These are phyloP conservation scores for Drosophila ironensis DNA, from an alignment of 1,140 invertebrate genomes.

Conservation along the genomic window DNA sequence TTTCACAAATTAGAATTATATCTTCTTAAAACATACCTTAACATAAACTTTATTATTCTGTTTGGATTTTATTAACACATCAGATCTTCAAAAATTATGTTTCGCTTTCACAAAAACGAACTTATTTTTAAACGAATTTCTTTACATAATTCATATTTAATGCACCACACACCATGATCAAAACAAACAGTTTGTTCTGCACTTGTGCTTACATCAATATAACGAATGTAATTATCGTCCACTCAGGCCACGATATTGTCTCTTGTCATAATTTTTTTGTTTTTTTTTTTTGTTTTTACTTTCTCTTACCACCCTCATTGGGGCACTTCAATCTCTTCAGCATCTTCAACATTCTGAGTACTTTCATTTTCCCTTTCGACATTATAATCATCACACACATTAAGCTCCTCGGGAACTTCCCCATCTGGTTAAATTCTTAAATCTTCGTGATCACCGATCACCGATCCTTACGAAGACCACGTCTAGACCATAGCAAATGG, in stretches of 20 bases:
- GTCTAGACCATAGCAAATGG: too few relatives aligned
- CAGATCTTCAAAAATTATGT: not conserved
- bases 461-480: too few relatives aligned
- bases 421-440: too few relatives aligned
- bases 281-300: too few relatives aligned
- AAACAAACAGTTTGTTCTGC: slow-evolving; percentile 27
- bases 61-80: slow-evolving; percentile 1
- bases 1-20: not conserved
- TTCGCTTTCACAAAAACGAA: not conserved
- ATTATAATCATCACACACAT: slow-evolving; percentile 14
- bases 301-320: not conserved
- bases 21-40: not conserved
- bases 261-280: not conserved
- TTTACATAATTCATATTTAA: not conserved
- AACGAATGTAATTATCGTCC: not conserved
- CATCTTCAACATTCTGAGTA: not conserved
- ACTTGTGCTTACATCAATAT: slow-evolving; percentile 28
- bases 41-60: not conserved
- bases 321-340: not conserved
- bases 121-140: not conserved
- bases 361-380: not conserved
- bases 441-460: too few relatives aligned
- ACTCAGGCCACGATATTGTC: not conserved
- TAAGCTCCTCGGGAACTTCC: not conserved
- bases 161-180: slow-evolving; percentile 32